Evolutionary conservation across 2,113 vertebrate genomes (phyloP).

Genomic region (Microtus richardsoni): DNA sequence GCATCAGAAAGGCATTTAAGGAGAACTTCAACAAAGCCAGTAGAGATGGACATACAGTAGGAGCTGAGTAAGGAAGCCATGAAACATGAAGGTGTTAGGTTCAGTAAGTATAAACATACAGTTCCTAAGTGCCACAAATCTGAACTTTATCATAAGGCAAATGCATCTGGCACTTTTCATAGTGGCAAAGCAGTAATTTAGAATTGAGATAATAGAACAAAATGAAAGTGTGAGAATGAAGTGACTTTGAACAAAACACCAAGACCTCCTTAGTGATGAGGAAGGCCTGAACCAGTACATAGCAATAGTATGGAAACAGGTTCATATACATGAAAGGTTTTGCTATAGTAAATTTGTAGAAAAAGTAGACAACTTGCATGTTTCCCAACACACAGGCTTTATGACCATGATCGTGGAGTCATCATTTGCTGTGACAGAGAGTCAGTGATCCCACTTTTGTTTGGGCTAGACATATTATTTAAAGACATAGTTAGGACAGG

Average conservation of each 20-base stretch:
- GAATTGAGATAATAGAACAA: background rate
- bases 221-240: background rate
- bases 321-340: no score
- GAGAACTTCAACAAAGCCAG: background rate
- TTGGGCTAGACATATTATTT: background rate
- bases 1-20: background rate
- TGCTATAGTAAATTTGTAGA: background rate
- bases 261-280: background rate
- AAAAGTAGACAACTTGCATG: no score
- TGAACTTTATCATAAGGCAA: background rate
- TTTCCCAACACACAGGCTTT: background rate
- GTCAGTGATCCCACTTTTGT: fast-evolving
- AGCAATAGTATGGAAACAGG: background rate
- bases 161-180: background rate
- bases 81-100: background rate
- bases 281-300: no score
- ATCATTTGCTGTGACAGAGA: background rate
- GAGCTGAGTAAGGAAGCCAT: no score
- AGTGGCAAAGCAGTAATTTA: background rate
- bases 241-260: background rate
- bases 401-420: background rate
- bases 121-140: fast-evolving
- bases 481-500: background rate
- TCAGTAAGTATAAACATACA: no score
- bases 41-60: fast-evolving